These are phyloP conservation scores for Tinamus guttatus DNA, from an alignment of 2,113 vertebrate genomes.

Conservation along the genomic window DNA sequence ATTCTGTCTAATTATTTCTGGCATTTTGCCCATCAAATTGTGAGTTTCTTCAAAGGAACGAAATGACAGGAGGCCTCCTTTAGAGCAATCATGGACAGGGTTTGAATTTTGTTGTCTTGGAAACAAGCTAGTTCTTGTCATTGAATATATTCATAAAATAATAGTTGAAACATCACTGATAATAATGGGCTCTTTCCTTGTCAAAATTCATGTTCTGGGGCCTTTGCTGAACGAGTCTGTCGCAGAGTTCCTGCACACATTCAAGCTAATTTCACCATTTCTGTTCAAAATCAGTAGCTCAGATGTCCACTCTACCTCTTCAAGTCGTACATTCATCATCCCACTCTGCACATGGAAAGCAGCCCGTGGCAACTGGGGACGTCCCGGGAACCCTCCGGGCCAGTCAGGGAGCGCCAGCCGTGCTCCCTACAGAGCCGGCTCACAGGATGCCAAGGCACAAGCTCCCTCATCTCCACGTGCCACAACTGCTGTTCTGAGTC, in stretches of 20 bases:
- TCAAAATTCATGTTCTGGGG: constrained; percentile 61
- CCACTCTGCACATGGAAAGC: not conserved
- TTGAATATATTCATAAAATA: constrained; percentile 74
- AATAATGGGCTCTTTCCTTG: constrained; percentile 65
- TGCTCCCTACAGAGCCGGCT: not conserved
- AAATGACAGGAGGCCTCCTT: constrained; percentile 79
- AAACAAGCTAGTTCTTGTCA: constrained; percentile 80
- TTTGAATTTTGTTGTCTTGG: constrained; percentile 84
- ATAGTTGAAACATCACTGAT: constrained; percentile 71
- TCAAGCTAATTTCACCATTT: constrained; percentile 37
- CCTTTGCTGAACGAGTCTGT: constrained; percentile 40
- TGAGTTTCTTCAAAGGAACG: constrained; percentile 78
- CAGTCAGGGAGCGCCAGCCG: not conserved
- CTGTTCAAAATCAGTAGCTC: not conserved
- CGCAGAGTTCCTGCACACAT: constrained; percentile 43
- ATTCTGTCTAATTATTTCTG: constrained; percentile 81
- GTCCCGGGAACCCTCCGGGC: not conserved
- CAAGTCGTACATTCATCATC: fast-evolving
- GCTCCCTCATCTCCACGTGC: not conserved
- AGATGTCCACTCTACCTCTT: not conserved
- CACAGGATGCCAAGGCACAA: not conserved
- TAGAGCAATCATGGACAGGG: constrained; percentile 61
- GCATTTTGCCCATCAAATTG: constrained; percentile 80
- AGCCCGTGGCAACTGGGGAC: fast-evolving
- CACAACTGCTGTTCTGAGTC: not conserved